phyloP scores from a whole-genome alignment of 2,797 vertebrate genomes.

The Synanceia verrucosa region DNA sequence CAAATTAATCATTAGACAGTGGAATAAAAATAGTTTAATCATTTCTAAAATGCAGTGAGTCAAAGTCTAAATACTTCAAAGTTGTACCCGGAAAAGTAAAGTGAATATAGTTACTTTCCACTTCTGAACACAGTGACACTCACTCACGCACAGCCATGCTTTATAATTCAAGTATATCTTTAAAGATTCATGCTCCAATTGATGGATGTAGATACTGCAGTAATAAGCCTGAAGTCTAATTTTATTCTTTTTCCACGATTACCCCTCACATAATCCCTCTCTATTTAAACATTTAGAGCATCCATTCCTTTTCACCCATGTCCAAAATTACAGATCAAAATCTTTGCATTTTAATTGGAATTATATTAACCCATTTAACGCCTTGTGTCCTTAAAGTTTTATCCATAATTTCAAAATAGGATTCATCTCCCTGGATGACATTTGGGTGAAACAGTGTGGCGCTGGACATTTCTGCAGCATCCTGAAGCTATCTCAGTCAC shows the following conservation, averaged over 20 bases:
- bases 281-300: conserved; percentile 52
- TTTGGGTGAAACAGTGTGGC: conserved; percentile 4
- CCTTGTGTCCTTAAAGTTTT: conserved; percentile 25
- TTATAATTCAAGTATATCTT: conserved; percentile 14
- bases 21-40: background rate
- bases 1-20: background rate
- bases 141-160: background rate
- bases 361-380: conserved; percentile 45
- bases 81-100: background rate
- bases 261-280: background rate
- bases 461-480: too few species aligned
- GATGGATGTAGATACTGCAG: conserved; percentile 18
- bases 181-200: conserved; percentile 27
- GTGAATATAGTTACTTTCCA: background rate
- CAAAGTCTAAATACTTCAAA: background rate
- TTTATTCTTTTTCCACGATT: background rate
- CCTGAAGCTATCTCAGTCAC: too few species aligned
- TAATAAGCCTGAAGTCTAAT: conserved; percentile 19
- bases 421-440: conserved; percentile 18
- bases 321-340: conserved; percentile 49
- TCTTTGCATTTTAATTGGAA: conserved; percentile 57
- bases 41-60: background rate
- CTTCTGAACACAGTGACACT: background rate
- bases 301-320: conserved; percentile 19
- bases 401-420: conserved; percentile 37